These are phyloP conservation scores for Drosophila prolongata DNA, from an alignment of 2,888 invertebrate species.

Conservation along the genomic window DNA sequence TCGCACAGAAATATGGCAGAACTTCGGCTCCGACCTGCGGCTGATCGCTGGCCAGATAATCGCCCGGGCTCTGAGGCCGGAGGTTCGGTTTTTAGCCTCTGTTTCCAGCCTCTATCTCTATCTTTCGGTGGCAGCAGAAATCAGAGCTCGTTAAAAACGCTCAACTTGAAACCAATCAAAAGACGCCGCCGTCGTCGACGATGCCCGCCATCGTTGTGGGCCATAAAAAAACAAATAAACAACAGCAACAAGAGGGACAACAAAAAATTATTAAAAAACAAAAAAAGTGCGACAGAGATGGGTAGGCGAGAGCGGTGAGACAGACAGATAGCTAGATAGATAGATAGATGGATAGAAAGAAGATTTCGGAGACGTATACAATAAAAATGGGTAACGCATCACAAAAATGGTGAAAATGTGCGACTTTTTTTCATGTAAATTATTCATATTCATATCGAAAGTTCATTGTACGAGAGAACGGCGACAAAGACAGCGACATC, in stretches of 20 bases:
- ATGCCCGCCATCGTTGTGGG: constrained; percentile 45
- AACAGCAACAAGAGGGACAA: constrained; percentile 49
- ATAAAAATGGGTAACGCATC: constrained; percentile 63
- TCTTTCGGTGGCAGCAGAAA: constrained; percentile 51
- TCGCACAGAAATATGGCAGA: constrained; percentile 63
- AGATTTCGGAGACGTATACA: constrained; percentile 25
- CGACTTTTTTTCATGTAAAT: constrained; percentile 29
- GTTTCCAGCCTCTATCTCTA: constrained; percentile 24
- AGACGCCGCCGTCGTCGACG: constrained; percentile 64
- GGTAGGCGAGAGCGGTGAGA: not conserved
- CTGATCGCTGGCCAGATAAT: constrained; percentile 65
- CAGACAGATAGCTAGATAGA: not conserved
- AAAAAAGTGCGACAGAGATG: constrained; percentile 28
- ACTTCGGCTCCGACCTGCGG: constrained; percentile 54
- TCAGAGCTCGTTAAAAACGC: constrained; percentile 75
- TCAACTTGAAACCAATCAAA: constrained; percentile 72
- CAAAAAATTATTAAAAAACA: constrained; percentile 37
- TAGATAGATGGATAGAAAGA: constrained; percentile 20
- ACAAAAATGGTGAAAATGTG: constrained; percentile 48
- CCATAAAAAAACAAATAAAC: constrained; percentile 61
- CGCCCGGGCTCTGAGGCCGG: constrained; percentile 12
- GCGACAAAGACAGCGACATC: constrained; percentile 11
- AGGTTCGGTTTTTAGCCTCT: constrained; percentile 1
- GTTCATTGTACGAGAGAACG: constrained; percentile 68
- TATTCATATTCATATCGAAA: constrained; percentile 64